phyloP scores from a whole-genome alignment of 2,797 vertebrate genomes.

The Cyclopterus lumpus region DNA sequence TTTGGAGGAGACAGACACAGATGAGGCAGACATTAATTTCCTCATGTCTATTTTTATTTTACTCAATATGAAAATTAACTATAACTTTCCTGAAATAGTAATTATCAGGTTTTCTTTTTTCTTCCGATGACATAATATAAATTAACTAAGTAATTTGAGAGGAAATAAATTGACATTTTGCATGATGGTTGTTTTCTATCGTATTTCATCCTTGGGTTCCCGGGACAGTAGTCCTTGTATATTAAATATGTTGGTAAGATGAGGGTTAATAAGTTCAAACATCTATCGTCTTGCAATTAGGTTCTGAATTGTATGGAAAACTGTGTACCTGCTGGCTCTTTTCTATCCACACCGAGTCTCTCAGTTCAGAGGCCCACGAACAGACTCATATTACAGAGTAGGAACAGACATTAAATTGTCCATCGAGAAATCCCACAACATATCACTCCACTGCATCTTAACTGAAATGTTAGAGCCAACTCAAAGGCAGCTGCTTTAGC shows the following conservation, averaged over 20 bases:
- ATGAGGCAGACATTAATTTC: not conserved
- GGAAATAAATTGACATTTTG: too few relatives aligned
- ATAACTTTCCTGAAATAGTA: not conserved
- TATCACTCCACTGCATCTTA: constrained; percentile 7
- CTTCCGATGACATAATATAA: not conserved
- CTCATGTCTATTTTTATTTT: not conserved
- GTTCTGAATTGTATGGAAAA: constrained; percentile 5
- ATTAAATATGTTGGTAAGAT: too few relatives aligned
- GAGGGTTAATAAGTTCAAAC: constrained; percentile 1
- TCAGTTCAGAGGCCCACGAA: constrained; percentile 16
- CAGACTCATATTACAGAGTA: constrained; percentile 20
- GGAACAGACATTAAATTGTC: constrained; percentile 38
- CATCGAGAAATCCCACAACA: constrained; percentile 35
- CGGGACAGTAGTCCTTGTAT: too few relatives aligned
- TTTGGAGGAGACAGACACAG: not conserved
- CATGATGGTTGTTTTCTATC: too few relatives aligned
- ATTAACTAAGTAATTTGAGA: not conserved
- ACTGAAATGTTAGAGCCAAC: constrained; percentile 44
- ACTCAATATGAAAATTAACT: not conserved
- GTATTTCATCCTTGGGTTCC: too few relatives aligned
- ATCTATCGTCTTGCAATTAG: not conserved
- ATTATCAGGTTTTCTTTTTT: not conserved
- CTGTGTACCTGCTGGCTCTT: constrained; percentile 8
- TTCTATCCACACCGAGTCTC: constrained; percentile 16
- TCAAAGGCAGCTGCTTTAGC: constrained; percentile 16